These are phyloP conservation scores for Drosophila algonquin DNA, from an alignment of 2,888 invertebrate species.

Conservation along the genomic window DNA sequence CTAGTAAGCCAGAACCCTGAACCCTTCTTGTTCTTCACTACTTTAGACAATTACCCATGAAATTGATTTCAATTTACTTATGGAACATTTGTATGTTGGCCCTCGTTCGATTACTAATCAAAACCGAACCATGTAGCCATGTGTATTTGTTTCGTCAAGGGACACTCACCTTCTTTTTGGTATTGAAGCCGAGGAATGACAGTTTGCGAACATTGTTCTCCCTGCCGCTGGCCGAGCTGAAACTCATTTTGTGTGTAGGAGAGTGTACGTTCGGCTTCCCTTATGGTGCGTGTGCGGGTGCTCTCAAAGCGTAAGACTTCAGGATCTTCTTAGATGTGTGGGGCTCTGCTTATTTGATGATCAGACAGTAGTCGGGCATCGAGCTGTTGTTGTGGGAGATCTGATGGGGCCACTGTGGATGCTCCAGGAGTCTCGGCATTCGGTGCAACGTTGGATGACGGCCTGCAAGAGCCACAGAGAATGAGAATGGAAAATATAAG, in stretches of 20 bases:
- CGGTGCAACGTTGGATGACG: constrained; percentile 51
- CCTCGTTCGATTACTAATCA: too few relatives aligned
- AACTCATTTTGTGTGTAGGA: constrained; percentile 71
- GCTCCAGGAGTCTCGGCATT: constrained; percentile 81
- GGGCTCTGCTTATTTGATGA: constrained; percentile 59
- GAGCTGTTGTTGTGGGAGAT: constrained; percentile 42
- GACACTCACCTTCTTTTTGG: constrained; percentile 84
- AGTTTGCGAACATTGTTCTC: constrained; percentile 88
- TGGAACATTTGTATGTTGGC: too few relatives aligned
- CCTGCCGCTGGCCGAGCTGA: constrained; percentile 82
- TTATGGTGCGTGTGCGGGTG: not conserved
- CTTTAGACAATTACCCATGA: too few relatives aligned
- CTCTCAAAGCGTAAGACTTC: not conserved
- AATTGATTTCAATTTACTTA: too few relatives aligned
- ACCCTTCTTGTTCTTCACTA: too few relatives aligned
- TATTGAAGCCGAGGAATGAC: constrained; percentile 89
- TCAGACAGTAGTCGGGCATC: constrained; percentile 61
- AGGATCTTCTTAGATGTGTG: not conserved
- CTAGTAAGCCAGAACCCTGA: too few relatives aligned
- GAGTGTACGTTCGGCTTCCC: not conserved
- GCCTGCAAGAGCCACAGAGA: constrained; percentile 19
- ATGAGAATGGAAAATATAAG: not conserved
- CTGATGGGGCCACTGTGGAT: constrained; percentile 62
- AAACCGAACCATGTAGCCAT: too few relatives aligned
- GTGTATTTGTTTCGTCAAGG: too few relatives aligned